Base-by-base conservation (phyloP, 2,888 invertebrate genomes). In the Euzophera pinguis region DNA sequence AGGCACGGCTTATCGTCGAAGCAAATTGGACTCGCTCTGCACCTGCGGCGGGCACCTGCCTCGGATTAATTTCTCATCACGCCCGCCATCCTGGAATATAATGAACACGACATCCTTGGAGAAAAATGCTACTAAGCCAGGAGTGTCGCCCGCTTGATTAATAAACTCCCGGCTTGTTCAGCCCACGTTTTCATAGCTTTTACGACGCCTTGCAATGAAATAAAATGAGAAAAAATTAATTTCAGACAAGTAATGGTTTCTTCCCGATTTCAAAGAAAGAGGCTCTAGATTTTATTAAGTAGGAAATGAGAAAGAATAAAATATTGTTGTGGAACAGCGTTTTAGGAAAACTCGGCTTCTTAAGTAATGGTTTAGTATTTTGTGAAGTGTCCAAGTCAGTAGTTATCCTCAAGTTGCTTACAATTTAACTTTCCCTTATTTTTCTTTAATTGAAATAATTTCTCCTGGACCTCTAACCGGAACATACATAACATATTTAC, bases 31-130 rank as follows among this genome's bases (percentile, higher is more conserved):
- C 73, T 67, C 69, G 63, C 59, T 60, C 61, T 62, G 67, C 87
- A 84, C 82, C 85, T 84, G 86, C 75, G 73, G 60, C 68, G 59
- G 57, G 63, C 84, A 81, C 83, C 84, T 84, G 81, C 78, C 71
- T 68, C 68, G 85, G 89, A 88, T 89, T 89, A 89, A 88, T 89
- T 85, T 86, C 88, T 88, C 86, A 88, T 89, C 87, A 88, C 80
- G 75, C 69, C 70, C 73, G 76, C 78, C 71, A 78, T 72, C 74
- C 67, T 66, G 64, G 70, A 72, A 80, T 77, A 83, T 85, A 90
- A 90, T 87, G 88, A 83, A 79, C 74, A 79, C 67, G 74, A 75
- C 75, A 76, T 78, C 75, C 79, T 77, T 71, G 64, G 64, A 82
- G 84, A 86, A 90, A 89, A 89, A 89, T 82, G 71, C 79, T 69